phyloP scores from a whole-genome alignment of 1,140 invertebrate species.

The Acromyrmex charruanus region DNA sequence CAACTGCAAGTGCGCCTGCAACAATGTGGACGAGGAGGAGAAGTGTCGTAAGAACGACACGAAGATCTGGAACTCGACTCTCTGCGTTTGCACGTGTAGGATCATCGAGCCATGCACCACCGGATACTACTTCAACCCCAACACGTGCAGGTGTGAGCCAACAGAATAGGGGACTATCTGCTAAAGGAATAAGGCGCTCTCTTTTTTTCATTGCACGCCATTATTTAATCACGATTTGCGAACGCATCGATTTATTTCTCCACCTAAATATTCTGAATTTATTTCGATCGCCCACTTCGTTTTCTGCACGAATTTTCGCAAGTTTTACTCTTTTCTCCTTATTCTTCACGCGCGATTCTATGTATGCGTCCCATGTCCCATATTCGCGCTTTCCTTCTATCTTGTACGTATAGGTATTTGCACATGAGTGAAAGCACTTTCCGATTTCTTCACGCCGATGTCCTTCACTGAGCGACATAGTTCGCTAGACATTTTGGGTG shows the following conservation, averaged over 20 bases:
- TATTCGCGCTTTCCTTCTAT: background rate
- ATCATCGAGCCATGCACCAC: constrained; percentile 87
- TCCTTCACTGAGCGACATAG: background rate
- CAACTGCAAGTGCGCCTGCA: constrained; percentile 88
- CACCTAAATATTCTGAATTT: background rate
- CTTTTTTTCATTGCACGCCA: constrained; percentile 31
- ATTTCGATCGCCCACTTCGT: background rate
- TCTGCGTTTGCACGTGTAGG: constrained; percentile 88
- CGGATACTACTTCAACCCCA: constrained; percentile 88
- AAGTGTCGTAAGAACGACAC: constrained; percentile 86
- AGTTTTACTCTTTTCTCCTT: background rate
- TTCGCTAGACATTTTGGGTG: background rate
- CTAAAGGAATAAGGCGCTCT: constrained; percentile 51
- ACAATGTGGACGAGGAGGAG: constrained; percentile 87
- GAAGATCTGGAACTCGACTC: constrained; percentile 89
- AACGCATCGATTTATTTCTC: constrained; percentile 52
- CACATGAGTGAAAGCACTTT: background rate
- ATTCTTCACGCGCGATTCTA: background rate
- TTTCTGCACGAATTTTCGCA: background rate
- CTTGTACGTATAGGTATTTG: background rate
- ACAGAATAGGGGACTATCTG: constrained; percentile 43
- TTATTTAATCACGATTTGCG: constrained; percentile 57
- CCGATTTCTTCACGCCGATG: background rate
- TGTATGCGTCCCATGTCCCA: background rate
- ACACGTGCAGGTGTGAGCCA: constrained; percentile 88